These are phyloP conservation scores for Pristionchus entomophagus DNA, from an alignment of 2,888 invertebrate genomes.

Conservation along the genomic window DNA sequence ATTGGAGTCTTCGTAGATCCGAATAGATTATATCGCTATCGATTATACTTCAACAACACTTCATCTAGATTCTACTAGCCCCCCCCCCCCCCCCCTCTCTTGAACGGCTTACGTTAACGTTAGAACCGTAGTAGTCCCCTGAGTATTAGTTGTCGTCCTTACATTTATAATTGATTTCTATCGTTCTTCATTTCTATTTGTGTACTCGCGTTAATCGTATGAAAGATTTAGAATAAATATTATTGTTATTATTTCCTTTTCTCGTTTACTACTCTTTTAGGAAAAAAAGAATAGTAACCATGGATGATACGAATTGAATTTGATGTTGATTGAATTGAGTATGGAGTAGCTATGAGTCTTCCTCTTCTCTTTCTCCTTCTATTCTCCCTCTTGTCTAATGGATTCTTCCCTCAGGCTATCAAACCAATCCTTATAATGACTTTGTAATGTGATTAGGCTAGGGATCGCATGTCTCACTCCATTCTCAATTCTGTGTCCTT, in stretches of 20 bases:
- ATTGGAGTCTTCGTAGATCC: conserved; percentile 82
- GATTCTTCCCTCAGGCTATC: conserved; percentile 38
- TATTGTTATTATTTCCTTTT: too few relatives aligned
- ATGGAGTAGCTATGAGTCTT: background rate
- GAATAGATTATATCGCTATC: conserved; percentile 2
- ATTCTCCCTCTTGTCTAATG: conserved; percentile 1
- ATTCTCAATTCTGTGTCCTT: background rate
- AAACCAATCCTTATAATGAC: conserved; percentile 29
- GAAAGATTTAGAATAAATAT: too few relatives aligned
- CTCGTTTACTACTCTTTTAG: too few relatives aligned
- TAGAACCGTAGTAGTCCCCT: too few relatives aligned
- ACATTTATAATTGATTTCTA: too few relatives aligned
- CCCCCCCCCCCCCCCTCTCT: too few relatives aligned
- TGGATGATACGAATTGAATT: conserved; percentile 10
- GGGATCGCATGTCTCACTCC: conserved; percentile 18
- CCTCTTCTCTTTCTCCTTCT: background rate
- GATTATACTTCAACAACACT: too few relatives aligned
- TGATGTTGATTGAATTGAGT: conserved; percentile 36
- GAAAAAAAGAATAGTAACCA: conserved; percentile 3
- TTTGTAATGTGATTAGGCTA: conserved; percentile 16
- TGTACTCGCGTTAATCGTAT: too few relatives aligned
- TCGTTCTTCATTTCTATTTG: too few relatives aligned
- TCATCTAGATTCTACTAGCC: too few relatives aligned
- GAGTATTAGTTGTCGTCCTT: too few relatives aligned
- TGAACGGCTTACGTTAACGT: too few relatives aligned